Conservation (phyloP, 2,888 invertebrate genomes). For the Limnephilus marmoratus region DNA sequence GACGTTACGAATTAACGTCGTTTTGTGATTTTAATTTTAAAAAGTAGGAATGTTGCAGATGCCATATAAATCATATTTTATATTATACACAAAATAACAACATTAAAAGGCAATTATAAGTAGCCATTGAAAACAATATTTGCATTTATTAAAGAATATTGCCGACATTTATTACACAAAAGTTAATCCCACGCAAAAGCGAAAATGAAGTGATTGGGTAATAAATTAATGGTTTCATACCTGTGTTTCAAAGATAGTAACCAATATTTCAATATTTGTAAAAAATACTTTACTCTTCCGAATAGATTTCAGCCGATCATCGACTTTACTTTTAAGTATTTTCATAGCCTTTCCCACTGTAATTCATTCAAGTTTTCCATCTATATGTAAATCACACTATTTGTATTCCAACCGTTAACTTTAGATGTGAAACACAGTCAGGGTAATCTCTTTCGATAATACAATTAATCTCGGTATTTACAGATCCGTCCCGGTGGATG, state of each 20-base stretch:
- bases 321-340: not conserved
- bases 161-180: not conserved
- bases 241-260: not conserved
- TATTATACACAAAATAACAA: not conserved
- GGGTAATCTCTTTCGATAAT: conserved; percentile 34
- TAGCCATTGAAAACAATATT: not conserved
- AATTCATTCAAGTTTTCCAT: conserved; percentile 23
- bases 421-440: conserved; percentile 29
- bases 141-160: not conserved
- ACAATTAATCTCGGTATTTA: conserved; percentile 44
- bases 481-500: conserved; percentile 30
- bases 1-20: not conserved
- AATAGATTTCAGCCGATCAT: not conserved
- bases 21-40: not conserved
- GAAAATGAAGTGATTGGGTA: not conserved
- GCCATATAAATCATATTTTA: not conserved
- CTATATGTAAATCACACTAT: conserved; percentile 29
- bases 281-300: not conserved
- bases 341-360: not conserved
- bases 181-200: not conserved
- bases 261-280: not conserved
- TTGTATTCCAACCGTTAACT: conserved; percentile 24
- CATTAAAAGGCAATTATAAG: not conserved
- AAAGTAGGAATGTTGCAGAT: not conserved
- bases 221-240: not conserved